A percentile compares a stretch with the other conserved stretches of the same genome.
These are phyloP conservation scores for Menidia menidia DNA, from an alignment of 2,797 vertebrate genomes.

Conservation along the genomic window DNA sequence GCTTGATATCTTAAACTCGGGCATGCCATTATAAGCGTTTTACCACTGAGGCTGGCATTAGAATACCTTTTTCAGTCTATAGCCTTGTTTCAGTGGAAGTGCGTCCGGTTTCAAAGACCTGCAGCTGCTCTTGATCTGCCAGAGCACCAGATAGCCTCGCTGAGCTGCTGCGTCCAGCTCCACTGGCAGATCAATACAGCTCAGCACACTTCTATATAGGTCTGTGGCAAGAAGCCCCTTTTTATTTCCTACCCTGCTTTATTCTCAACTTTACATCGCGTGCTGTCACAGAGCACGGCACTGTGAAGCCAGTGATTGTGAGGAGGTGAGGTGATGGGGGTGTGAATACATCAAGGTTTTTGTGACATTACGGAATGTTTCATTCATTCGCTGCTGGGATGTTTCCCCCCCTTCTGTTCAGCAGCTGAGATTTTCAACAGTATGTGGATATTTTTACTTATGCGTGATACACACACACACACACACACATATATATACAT, in stretches of 20 bases:
- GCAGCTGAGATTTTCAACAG: constrained; percentile 35
- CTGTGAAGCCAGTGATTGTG: constrained; percentile 29
- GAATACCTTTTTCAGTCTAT: constrained; percentile 52
- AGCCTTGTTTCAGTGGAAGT: constrained; percentile 59
- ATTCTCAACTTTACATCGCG: constrained; percentile 55
- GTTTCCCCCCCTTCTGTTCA: constrained; percentile 14
- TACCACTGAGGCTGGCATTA: constrained; percentile 27
- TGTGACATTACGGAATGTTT: constrained; percentile 57
- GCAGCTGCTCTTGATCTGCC: constrained; percentile 76
- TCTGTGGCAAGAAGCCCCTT: constrained; percentile 49
- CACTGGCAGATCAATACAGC: constrained; percentile 78
- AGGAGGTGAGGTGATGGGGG: constrained; percentile 28
- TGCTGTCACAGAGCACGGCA: constrained; percentile 30
- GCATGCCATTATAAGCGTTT: constrained; percentile 46
- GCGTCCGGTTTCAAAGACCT: constrained; percentile 73
- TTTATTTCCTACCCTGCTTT: constrained; percentile 30
- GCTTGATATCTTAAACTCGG: constrained; percentile 30
- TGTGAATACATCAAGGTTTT: constrained; percentile 48
- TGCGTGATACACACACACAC: constrained; percentile 27
- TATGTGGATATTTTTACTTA: constrained; percentile 30
- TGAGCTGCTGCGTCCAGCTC: constrained; percentile 68
- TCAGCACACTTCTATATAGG: constrained; percentile 55
- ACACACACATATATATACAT: background rate
- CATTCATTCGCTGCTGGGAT: constrained; percentile 42
- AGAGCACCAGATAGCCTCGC: constrained; percentile 63